Percentiles rank a stretch among this genome's conserved stretches.
phyloP scores from a whole-genome alignment of 2,888 invertebrate genomes.

The Tachina fera region DNA sequence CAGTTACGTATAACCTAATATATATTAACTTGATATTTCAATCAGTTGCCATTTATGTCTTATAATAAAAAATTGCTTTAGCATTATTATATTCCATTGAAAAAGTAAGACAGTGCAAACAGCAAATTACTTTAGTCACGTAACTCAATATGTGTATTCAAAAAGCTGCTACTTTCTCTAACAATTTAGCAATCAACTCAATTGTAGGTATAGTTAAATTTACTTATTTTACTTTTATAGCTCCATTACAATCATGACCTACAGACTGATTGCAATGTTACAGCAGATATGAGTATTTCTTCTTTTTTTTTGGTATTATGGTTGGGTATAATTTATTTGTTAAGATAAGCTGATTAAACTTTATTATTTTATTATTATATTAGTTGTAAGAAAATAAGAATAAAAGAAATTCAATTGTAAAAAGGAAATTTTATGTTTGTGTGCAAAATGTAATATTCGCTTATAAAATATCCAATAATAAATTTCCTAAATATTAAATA shows the following conservation, averaged over 20 bases:
- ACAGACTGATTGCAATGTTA: not conserved
- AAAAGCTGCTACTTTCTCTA: conserved; percentile 29
- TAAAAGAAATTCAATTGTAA: too few species aligned
- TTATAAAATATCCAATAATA: too few species aligned
- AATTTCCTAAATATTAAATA: too few species aligned
- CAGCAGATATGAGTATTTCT: not conserved
- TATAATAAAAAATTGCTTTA: not conserved
- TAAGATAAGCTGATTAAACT: too few species aligned
- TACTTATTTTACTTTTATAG: not conserved
- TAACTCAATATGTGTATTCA: conserved; percentile 38
- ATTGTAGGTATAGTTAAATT: conserved; percentile 18
- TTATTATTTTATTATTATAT: too few species aligned
- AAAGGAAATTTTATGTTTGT: too few species aligned
- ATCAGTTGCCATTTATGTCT: not conserved
- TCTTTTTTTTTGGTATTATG: not conserved
- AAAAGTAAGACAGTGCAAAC: too few species aligned
- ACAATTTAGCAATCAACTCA: conserved; percentile 52
- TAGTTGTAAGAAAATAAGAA: too few species aligned
- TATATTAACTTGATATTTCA: not conserved
- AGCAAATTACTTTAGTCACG: conserved; percentile 12
- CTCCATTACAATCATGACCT: not conserved
- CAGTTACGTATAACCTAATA: not conserved
- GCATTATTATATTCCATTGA: too few species aligned
- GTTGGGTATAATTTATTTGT: too few species aligned
- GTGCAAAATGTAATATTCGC: too few species aligned